These are phyloP conservation scores for Phrynocephalus forsythii DNA, from an alignment of 2,797 vertebrate species.

Conservation along the genomic window DNA sequence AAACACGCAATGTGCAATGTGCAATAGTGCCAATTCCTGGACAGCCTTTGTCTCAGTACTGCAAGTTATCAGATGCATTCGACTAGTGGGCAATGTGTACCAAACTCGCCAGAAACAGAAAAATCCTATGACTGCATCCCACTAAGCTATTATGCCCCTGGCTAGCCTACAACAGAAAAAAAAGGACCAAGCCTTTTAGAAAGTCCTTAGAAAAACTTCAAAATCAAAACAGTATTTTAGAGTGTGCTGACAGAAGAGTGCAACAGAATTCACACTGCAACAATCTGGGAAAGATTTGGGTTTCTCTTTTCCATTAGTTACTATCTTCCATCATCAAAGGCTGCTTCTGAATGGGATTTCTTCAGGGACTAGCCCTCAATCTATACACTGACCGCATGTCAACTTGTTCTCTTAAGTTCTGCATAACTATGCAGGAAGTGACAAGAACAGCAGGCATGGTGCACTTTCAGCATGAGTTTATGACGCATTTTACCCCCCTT, in stretches of 20 bases:
- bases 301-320: background rate
- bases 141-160: background rate
- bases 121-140: background rate
- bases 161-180: background rate
- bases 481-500: background rate
- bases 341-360: background rate
- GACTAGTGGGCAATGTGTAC: background rate
- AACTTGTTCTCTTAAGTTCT: background rate
- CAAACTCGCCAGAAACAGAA: background rate
- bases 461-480: background rate
- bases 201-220: background rate
- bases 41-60: background rate
- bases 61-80: background rate
- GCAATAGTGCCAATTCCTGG: background rate
- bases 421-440: background rate
- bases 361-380: background rate
- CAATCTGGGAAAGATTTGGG: background rate
- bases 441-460: background rate
- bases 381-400: background rate
- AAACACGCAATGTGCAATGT: too few species aligned
- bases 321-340: background rate
- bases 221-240: background rate
- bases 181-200: background rate
- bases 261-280: background rate
- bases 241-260: background rate